phyloP scores from a whole-genome alignment of 2,797 vertebrate genomes.

The Hapalemur alaotrensis region DNA sequence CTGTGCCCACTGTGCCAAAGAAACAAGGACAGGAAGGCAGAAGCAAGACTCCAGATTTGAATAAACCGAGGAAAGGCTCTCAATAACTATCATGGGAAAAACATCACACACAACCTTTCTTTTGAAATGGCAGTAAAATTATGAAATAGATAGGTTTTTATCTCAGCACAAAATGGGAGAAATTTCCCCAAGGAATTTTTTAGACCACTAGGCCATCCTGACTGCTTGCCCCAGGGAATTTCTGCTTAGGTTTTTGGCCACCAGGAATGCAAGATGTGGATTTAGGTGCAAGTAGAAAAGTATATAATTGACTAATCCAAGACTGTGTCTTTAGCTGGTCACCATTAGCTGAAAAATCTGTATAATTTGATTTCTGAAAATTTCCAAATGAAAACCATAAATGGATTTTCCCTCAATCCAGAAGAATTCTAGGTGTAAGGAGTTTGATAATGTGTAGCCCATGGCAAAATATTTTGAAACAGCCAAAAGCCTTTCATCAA shows the following conservation, averaged over 20 bases:
- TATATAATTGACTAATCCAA: neutral
- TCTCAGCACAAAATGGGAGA: neutral
- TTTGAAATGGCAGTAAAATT: neutral
- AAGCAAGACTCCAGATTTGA: neutral
- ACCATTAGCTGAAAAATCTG: neutral
- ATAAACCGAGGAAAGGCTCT: neutral
- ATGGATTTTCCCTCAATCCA: neutral
- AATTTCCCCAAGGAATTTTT: constrained; percentile 8
- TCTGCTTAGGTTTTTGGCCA: neutral
- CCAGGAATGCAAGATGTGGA: neutral
- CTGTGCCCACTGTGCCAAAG: neutral
- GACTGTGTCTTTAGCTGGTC: neutral
- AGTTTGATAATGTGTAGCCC: neutral
- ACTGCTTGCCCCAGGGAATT: neutral
- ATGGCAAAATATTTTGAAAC: neutral
- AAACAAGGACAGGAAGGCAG: neutral
- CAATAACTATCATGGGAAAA: neutral
- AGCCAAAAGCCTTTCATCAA: neutral
- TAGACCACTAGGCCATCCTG: too few species aligned
- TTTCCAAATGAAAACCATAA: neutral
- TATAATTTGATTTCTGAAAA: constrained; percentile 22
- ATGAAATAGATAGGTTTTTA: neutral
- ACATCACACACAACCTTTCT: neutral
- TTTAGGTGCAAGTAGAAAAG: neutral
- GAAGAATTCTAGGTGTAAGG: neutral